A percentile compares a stretch with the other conserved stretches of the same genome.
Evolutionary conservation across 2,888 invertebrate genomes (phyloP).

Genomic region (Malachius bipustulatus): DNA sequence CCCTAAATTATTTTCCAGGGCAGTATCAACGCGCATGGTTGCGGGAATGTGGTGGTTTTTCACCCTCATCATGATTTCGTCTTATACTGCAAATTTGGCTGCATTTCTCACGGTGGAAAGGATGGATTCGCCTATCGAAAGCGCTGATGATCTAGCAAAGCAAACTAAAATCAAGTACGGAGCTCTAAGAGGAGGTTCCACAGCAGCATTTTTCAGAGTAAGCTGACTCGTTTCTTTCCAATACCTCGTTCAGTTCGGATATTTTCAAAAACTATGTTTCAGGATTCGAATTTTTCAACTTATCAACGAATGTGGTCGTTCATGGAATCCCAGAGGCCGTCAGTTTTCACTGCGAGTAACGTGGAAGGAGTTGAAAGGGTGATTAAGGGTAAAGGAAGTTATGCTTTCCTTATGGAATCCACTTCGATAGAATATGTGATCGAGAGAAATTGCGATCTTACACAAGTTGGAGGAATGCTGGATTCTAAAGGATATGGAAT

Average conservation of each 20-base stretch:
- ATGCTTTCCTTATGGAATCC: conserved; percentile 97
- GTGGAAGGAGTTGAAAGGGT: conserved; percentile 87
- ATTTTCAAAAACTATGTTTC: conserved; percentile 9
- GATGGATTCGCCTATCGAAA: conserved; percentile 91
- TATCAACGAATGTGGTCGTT: conserved; percentile 94
- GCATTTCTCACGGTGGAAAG: conserved; percentile 87
- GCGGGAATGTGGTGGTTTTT: conserved; percentile 96
- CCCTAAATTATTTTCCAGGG: conserved; percentile 40
- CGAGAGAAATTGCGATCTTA: conserved; percentile 80
- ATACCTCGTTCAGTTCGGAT: conserved; percentile 2
- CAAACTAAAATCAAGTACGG: conserved; percentile 98
- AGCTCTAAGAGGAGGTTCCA: conserved; percentile 83
- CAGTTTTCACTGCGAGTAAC: conserved; percentile 76
- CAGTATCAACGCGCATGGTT: conserved; percentile 78
- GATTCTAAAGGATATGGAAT: conserved; percentile 95
- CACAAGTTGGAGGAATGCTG: conserved; percentile 82
- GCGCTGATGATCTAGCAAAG: conserved; percentile 89
- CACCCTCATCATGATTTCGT: conserved; percentile 89
- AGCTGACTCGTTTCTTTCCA: conserved; percentile 25
- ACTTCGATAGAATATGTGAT: conserved; percentile 92
- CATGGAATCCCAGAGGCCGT: conserved; percentile 81
- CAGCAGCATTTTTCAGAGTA: conserved; percentile 89
- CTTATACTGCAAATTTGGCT: conserved; percentile 91
- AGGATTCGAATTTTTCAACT: conserved; percentile 89
- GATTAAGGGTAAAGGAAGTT: conserved; percentile 68